Evolutionary conservation across 2,113 vertebrate genomes (phyloP).

Genomic region (Triplophysa tibetana): DNA sequence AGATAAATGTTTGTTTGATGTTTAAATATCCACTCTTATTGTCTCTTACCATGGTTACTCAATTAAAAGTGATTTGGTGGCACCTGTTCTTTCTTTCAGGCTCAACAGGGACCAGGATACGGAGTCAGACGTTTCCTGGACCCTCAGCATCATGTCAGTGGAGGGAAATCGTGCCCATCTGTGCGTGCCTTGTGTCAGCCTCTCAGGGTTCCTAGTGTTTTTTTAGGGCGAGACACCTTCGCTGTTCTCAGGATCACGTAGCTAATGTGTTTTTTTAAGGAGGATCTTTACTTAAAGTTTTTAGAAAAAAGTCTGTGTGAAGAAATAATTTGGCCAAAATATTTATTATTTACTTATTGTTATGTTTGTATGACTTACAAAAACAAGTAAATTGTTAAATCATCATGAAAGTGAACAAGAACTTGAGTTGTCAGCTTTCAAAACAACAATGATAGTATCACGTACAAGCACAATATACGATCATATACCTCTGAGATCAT

Average conservation of each 20-base stretch:
- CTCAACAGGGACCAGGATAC: constrained; percentile 40
- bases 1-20: background rate
- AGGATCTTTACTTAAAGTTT: background rate
- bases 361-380: no score
- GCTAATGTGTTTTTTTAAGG: background rate
- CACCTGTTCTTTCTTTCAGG: constrained; percentile 10
- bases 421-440: no score
- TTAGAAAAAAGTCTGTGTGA: background rate
- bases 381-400: no score
- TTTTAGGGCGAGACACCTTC: constrained; percentile 5
- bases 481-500: no score
- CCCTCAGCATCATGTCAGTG: background rate
- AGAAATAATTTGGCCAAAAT: background rate
- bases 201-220: background rate
- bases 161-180: constrained; percentile 31
- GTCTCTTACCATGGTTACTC: constrained; percentile 1
- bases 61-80: constrained; percentile 21
- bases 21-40: constrained; percentile 1
- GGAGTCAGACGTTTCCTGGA: constrained; percentile 38
- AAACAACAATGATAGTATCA: no score
- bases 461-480: no score
- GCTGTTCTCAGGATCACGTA: background rate
- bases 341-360: no score
- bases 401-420: no score
- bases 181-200: background rate